Evolutionary conservation across 2,888 invertebrate genomes (phyloP), one percentile per base, ranked within the genome.

Genomic region (Pogonocherus hispidulus): DNA sequence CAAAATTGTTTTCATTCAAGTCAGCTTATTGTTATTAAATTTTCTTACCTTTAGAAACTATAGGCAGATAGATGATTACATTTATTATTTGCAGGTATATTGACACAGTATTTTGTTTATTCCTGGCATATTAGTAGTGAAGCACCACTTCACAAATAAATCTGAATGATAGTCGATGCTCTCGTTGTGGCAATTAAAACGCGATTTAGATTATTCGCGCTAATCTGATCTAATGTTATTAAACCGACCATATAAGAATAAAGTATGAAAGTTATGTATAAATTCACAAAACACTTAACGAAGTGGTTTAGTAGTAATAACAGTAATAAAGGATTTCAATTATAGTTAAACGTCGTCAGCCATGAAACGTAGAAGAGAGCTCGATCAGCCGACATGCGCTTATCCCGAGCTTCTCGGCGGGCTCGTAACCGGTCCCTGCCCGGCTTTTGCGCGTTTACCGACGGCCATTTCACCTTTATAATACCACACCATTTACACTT

Each of bases 401-500:
- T 52, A 66, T 66, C 72, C 65, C 4, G 55, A 63, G 52, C 70
- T 76, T 78, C 75, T 77, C 81, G 80, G 73, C 78, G 80, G 81
- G 80, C 80, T 76, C 79, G 74, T 81, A 83, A 83, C 83, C 83
- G 84, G 84, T 84, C 84, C 84, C 84, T 77, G 72, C 78, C 72
- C 80, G 80, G 82, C 79, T 78, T 81, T 83, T 80, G 83, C 82
- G 78, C 82, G 80, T 76, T 78, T 77, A 80, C 80, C 83, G 83
- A 80, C 84, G 83, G 84, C 84, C 84, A 84, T 85, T 83, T 81
- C 83, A 77, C 80, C 80, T 79, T 80, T 78, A 78, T 78, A 80
- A 83, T 81, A 82, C 81, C 80, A 80, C 82, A 81, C 82, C 83
- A 82, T 84, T 84, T 83, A 83, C 84, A 84, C 84, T 83, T 82